These are phyloP conservation scores for Callitettix versicolor DNA, from an alignment of 1,140 invertebrate species.

Conservation along the genomic window DNA sequence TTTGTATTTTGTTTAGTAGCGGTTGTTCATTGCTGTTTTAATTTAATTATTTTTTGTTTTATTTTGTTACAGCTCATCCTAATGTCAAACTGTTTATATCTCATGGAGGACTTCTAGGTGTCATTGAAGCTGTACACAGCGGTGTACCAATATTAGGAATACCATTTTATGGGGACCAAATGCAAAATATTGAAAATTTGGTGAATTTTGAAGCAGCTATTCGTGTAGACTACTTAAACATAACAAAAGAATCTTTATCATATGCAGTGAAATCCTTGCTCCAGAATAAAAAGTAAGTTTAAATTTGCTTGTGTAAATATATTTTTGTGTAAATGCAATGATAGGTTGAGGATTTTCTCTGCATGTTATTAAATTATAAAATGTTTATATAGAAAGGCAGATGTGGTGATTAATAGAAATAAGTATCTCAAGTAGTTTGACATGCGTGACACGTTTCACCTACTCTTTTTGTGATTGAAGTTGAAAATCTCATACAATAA, in stretches of 20 bases:
- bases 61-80: slow-evolving; percentile 43
- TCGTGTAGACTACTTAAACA: background rate
- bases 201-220: background rate
- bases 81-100: slow-evolving; percentile 56
- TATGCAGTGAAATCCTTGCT: background rate
- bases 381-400: too few species aligned
- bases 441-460: too few species aligned
- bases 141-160: slow-evolving; percentile 55
- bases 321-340: too few species aligned
- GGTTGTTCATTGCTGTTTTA: too few species aligned
- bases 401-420: too few species aligned
- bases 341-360: too few species aligned
- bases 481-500: too few species aligned
- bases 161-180: slow-evolving; percentile 51
- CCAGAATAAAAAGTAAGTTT: background rate
- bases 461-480: too few species aligned
- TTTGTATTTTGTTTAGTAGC: too few species aligned
- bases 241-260: background rate
- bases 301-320: background rate
- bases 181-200: slow-evolving; percentile 34
- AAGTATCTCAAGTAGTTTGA: too few species aligned
- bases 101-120: slow-evolving; percentile 54
- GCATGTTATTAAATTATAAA: too few species aligned
- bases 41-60: too few species aligned
- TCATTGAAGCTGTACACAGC: slow-evolving; percentile 56